Evolutionary conservation across 2,113 vertebrate genomes (phyloP), one percentile per base, ranked within the genome.

Genomic region (Chunga burmeisteri): DNA sequence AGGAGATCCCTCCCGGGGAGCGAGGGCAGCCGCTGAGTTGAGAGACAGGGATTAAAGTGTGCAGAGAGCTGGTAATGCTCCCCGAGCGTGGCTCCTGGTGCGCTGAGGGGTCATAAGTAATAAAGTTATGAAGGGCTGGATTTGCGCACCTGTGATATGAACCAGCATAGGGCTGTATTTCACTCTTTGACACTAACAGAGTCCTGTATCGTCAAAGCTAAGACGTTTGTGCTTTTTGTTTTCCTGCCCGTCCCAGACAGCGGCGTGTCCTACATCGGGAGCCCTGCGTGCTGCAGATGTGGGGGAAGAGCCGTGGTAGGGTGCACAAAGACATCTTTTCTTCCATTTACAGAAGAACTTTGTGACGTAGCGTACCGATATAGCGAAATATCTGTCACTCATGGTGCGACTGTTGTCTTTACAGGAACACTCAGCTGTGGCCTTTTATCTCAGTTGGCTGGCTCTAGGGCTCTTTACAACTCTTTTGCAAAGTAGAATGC

Each of bases 321-420:
- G 19, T 63, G 36, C 46, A n/a, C 49, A 73, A 29, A 56, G 49
- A 26, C 58, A 32, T n/a, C 27, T 85, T 72, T 52, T 32, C 58
- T 85, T 42, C 67, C 27, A 16, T 85, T 92, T 80, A 23, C 70
- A 91, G 70, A 36, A 90, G 77, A 49, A 16, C 55, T 19, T 11
- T 18, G 61, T 11, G 14, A 55, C 0, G 0, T 10, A 44, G 9
- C 1, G 4, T 6, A 44, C 34, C 0, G 8, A 67, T 40, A 36
- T 0, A 65, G 29, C 0, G 3, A 70, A 88, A 46, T 32, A 65
- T 29, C 68, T 86, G 77, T n/a, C 86, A 81, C 73, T 86, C 5
- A 0, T 26, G 81, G 62, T 72, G 58, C 73, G 46, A 10, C 53
- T 75, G 83, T 15, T 63, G 73, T 70, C 81, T 85, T 83, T 36